These are phyloP conservation scores for Philaethria dido DNA, from an alignment of 2,888 invertebrate species.

Conservation along the genomic window DNA sequence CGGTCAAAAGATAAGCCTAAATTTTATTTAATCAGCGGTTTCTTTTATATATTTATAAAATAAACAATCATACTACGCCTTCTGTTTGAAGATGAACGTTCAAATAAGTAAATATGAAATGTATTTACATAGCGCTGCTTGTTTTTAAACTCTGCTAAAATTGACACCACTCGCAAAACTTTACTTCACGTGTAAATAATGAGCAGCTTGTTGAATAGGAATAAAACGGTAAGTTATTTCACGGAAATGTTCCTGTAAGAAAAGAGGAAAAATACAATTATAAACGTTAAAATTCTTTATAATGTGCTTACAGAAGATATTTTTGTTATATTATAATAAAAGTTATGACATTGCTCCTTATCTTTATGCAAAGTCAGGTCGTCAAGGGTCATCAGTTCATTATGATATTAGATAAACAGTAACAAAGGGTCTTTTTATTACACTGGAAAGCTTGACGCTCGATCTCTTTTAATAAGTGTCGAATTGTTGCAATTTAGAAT, in stretches of 20 bases:
- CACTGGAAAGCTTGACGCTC: too few species aligned
- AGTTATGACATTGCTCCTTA: too few species aligned
- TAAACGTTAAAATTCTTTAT: too few species aligned
- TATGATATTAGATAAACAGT: too few species aligned
- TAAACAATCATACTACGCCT: constrained; percentile 47
- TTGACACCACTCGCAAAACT: constrained; percentile 56
- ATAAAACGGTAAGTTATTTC: constrained; percentile 39
- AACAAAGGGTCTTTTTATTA: too few species aligned
- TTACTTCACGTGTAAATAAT: constrained; percentile 62
- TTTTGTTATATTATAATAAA: too few species aligned
- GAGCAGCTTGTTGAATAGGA: constrained; percentile 50
- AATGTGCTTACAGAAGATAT: too few species aligned
- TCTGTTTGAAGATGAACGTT: constrained; percentile 48
- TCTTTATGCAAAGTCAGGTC: too few species aligned
- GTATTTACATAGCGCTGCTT: constrained; percentile 41
- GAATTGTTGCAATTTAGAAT: too few species aligned
- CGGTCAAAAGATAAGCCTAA: not conserved
- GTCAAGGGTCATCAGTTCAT: too few species aligned
- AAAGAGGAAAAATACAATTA: not conserved
- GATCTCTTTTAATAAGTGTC: too few species aligned
- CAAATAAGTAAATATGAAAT: constrained; percentile 33
- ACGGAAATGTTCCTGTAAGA: not conserved
- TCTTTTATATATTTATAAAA: constrained; percentile 40
- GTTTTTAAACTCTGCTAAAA: constrained; percentile 63
- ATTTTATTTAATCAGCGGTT: constrained; percentile 21